Conservation (phyloP, 2,797 vertebrate species). For the Fratercula arctica region DNA sequence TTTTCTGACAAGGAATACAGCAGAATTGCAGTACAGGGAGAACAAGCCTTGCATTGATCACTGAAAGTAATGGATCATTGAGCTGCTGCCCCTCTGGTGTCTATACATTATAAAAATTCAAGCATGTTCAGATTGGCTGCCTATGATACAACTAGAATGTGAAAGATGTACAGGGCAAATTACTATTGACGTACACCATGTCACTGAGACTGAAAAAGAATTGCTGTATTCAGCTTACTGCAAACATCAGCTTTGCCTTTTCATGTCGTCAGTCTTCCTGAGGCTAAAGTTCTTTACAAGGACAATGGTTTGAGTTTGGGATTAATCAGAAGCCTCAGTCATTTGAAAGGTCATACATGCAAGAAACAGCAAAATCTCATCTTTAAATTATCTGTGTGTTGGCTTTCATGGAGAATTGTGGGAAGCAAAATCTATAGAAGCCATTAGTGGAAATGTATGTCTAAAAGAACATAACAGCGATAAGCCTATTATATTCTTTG, state of each 20-base stretch:
- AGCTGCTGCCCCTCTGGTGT: not conserved
- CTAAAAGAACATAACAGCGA: not conserved
- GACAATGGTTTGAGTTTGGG: not conserved
- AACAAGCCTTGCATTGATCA: not conserved
- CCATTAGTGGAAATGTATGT: not conserved
- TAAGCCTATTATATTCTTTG: not conserved
- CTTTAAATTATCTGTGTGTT: not conserved
- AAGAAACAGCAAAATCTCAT: not conserved
- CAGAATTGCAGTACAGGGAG: not conserved
- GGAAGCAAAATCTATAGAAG: not conserved
- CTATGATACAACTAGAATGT: not conserved
- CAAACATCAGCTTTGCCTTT: constrained; percentile 8
- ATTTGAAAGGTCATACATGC: constrained; percentile 23
- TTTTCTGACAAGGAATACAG: not conserved
- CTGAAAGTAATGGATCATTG: not conserved
- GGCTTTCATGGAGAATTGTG: not conserved
- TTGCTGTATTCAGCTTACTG: not conserved
- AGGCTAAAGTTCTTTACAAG: constrained; percentile 20
- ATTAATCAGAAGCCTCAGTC: not conserved
- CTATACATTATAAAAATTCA: not conserved
- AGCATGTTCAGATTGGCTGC: not conserved
- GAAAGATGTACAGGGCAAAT: not conserved
- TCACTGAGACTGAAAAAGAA: not conserved
- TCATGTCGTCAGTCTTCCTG: constrained; percentile 11
- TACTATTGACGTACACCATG: not conserved